Conservation (phyloP, 23 tunicate genomes). For the Ciona savignyi region DNA sequence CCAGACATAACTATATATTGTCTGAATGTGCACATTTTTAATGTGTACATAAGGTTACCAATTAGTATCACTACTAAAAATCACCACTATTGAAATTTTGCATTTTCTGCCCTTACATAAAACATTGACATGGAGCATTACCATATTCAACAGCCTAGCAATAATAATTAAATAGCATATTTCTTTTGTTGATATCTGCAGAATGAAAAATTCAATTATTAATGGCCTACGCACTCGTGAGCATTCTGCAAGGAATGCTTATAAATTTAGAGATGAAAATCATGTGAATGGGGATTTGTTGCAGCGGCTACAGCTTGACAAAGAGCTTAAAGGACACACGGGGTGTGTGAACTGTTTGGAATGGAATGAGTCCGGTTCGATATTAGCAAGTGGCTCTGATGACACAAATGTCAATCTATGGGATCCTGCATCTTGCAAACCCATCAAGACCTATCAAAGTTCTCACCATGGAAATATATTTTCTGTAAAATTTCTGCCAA, state of each 20-base stretch:
- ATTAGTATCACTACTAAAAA: too few species aligned
- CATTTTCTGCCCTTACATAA: too few species aligned
- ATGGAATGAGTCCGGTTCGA: conserved; percentile 61
- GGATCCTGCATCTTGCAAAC: conserved; percentile 36
- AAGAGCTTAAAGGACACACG: conserved; percentile 57
- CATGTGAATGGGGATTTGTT: conserved; percentile 47
- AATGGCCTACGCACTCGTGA: conserved; percentile 16
- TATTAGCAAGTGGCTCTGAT: conserved; percentile 90
- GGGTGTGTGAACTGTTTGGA: conserved; percentile 98
- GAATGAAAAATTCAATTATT: conserved; percentile 21
- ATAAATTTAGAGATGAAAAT: conserved; percentile 31
- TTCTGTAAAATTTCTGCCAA: conserved; percentile 70
- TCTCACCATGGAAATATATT: conserved; percentile 80
- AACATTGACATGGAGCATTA: too few species aligned
- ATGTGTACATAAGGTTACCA: too few species aligned
- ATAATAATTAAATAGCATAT: too few species aligned
- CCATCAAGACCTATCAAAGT: conserved; percentile 16
- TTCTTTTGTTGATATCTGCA: neutral
- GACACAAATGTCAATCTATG: conserved; percentile 77
- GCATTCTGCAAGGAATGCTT: neutral
- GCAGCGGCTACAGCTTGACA: conserved; percentile 34
- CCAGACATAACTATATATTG: too few species aligned
- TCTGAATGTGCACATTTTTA: too few species aligned
- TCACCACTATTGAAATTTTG: too few species aligned
- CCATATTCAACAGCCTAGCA: too few species aligned